phyloP scores from a whole-genome alignment of 2,888 invertebrate genomes.

The Erannis defoliaria region DNA sequence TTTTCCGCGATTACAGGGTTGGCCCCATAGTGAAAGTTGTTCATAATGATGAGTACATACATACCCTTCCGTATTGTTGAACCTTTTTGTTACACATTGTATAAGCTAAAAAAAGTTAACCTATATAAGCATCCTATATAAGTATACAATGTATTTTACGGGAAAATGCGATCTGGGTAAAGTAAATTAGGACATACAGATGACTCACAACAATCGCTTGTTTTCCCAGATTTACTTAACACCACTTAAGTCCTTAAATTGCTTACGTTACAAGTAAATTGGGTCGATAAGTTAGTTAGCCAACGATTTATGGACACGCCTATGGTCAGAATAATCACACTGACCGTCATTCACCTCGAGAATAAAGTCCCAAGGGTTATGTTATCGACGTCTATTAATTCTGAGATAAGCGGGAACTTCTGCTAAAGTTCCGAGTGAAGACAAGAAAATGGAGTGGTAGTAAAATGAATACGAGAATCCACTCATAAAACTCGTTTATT shows the following conservation, averaged over 20 bases:
- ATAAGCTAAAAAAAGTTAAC: too few species aligned
- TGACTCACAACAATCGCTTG: too few species aligned
- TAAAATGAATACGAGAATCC: slow-evolving; percentile 9
- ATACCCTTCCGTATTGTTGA: too few species aligned
- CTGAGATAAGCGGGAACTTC: slow-evolving; percentile 10
- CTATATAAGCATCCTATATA: too few species aligned
- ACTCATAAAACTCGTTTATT: slow-evolving; percentile 13
- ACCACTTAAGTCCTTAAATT: neutral
- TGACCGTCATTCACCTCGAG: slow-evolving; percentile 2
- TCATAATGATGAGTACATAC: too few species aligned
- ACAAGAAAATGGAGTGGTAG: slow-evolving; percentile 3
- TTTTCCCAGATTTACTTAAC: neutral
- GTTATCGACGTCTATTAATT: slow-evolving; percentile 17
- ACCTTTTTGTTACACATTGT: too few species aligned
- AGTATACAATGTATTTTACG: too few species aligned
- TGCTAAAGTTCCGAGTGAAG: slow-evolving; percentile 8
- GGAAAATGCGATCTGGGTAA: too few species aligned
- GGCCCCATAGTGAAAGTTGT: too few species aligned
- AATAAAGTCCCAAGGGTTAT: slow-evolving; percentile 6
- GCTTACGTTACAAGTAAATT: neutral
- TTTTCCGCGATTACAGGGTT: too few species aligned
- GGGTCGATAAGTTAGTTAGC: slow-evolving; percentile 3
- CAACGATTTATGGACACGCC: neutral
- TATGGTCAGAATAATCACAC: slow-evolving; percentile 7
- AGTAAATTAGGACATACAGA: too few species aligned